Evolutionary conservation across 2,797 vertebrate species (phyloP).

Genomic region (Ispidina picta): DNA sequence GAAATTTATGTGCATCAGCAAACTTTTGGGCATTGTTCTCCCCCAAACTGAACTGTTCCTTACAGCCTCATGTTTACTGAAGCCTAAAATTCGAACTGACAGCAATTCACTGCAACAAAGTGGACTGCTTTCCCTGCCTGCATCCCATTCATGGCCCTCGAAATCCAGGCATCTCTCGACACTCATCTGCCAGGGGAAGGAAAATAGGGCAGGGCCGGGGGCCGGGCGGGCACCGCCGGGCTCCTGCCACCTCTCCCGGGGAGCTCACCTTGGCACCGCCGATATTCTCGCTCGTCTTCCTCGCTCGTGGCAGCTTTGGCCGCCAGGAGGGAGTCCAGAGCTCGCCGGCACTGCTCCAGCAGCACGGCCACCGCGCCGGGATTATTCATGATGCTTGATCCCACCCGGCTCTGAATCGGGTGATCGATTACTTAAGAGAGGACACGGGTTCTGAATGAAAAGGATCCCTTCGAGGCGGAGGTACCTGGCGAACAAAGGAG

Average conservation of each 20-base stretch:
- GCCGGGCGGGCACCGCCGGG: background rate
- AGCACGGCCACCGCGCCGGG: slow-evolving; percentile 69
- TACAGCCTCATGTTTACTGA: slow-evolving; percentile 81
- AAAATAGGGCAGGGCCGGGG: slow-evolving; percentile 71
- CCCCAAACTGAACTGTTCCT: slow-evolving; percentile 78
- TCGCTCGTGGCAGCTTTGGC: slow-evolving; percentile 45
- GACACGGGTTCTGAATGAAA: slow-evolving; percentile 74
- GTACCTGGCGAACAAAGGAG: slow-evolving; percentile 81
- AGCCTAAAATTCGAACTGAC: slow-evolving; percentile 86
- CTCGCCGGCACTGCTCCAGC: slow-evolving; percentile 83
- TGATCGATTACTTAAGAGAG: slow-evolving; percentile 77
- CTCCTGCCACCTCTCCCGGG: slow-evolving; percentile 1
- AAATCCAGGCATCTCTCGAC: slow-evolving; percentile 73
- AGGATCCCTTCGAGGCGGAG: slow-evolving; percentile 72
- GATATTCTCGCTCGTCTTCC: slow-evolving; percentile 65
- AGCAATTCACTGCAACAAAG: slow-evolving; percentile 85
- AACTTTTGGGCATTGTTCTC: slow-evolving; percentile 79
- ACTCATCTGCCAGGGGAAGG: slow-evolving; percentile 74
- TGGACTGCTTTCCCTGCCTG: slow-evolving; percentile 73
- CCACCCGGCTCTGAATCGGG: slow-evolving; percentile 56
- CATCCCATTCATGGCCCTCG: slow-evolving; percentile 74
- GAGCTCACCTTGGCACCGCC: slow-evolving; percentile 82
- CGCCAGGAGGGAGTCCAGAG: slow-evolving; percentile 57
- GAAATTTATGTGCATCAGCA: slow-evolving; percentile 78
- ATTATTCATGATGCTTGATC: slow-evolving; percentile 72